Evolutionary conservation across 64 coral and sea anemone genomes (phyloP), one percentile per base, ranked within the genome.

Genomic region (Pachyseris speciosa): DNA sequence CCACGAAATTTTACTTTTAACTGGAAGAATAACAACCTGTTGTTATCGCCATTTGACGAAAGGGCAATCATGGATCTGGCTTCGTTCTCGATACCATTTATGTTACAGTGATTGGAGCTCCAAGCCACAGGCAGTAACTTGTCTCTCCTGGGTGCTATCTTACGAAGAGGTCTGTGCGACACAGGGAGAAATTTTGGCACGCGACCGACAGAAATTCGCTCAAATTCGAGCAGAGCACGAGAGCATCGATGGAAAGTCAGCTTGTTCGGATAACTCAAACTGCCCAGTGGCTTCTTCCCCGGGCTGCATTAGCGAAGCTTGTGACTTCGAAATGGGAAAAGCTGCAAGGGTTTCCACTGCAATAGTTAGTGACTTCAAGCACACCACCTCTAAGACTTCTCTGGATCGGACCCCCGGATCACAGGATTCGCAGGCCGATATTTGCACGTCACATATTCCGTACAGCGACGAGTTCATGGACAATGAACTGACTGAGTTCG

Each of bases 41-140:
- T 80, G 37, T 59, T 80, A 80, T 16, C 75, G 75, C 15, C 75
- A 80, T 37, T 7, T 36, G 5, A 80, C 75, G 10, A 80, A 80
- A n/a, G 48, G 49, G 22, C 75, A 80, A 11, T 80, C 51, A n/a
- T 80, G 75, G 75, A 36, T 80, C 31, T 80, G 75, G 75, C 75
- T 80, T 80, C 75, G 33, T 11, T 80, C 75, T 1, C 49, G 50
- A 3, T 57, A 58, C 45, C 15, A 80, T 80, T 9, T 80, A 19
- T 57, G 25, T 37, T 80, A 80, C 75, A 80, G 49, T 32, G 75
- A 80, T 10, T 80, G 75, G 75, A 37, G 28, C 20, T 80, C 75
- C 3, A 57, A 80, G 8, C 75, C 75, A 4, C 32, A 37, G 15
- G 75, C 75, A 3, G 49, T 80, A n/a, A 80, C 75, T 15, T 37